Evolutionary conservation across 2,113 vertebrate genomes (phyloP), one percentile per base, ranked within the genome.

Genomic region (Cryptoleucopteryx plumbea): DNA sequence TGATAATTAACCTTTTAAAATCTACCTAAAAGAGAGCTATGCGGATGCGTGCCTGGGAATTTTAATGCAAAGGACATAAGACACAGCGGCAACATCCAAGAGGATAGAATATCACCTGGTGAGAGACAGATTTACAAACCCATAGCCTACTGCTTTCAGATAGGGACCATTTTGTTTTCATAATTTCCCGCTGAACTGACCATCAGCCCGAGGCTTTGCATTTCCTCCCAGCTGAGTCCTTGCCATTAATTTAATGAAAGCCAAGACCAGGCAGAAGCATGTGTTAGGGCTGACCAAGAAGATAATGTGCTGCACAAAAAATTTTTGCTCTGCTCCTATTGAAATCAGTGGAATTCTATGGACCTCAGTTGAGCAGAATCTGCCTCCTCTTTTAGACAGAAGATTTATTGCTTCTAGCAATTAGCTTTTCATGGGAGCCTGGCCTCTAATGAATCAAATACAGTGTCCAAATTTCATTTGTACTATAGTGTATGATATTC

Each of bases 1-100:
- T 71, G 21, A 52, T 77, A 71, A 65, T 89, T 62, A 72, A 42
- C 13, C 5, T 68, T 85, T 91, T 29, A 67, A 82, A 82, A 80
- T 55, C 38, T 23, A 63, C 17, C 8, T 18, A 67, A 93, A 75
- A 16, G 11, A 79, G 16, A 7, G 4, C 7, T 55, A 14, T 50
- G 40, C 0, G 0, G 13, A 34, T 70, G 25, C 45, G 2, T 91
- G 52, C 8, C 62, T 82, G 59, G 34, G 29, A 77, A 42, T 3
- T 13, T 70, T 62, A 62, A 75, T 21, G 32, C 8, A 56, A 87
- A 92, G 45, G 17, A 5, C 13, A 59, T 7, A 36, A 67, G 25
- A n/a, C 25, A 53, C 25, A 90, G 62, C 42, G 58, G 31, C 19
- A 70, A 56, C 43, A 87, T 31, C 22, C 25, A 75, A 22, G 16